Evolutionary conservation across 2,797 vertebrate genomes (phyloP).

Genomic region (Schizothorax lantsangensis): DNA sequence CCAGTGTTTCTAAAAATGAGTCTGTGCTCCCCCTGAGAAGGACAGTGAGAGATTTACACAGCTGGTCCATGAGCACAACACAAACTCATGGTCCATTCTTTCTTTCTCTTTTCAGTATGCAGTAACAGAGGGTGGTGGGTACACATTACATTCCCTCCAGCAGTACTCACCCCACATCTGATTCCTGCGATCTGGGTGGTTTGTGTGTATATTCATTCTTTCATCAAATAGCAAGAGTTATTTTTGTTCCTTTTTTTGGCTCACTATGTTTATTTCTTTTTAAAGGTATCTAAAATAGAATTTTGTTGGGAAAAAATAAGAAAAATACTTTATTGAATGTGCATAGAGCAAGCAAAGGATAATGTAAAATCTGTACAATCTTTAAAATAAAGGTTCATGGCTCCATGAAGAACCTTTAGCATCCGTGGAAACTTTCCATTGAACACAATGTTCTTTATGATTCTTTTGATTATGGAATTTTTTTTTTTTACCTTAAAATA

Average conservation of each 20-base stretch:
- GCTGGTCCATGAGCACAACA: constrained; percentile 59
- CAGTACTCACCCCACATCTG: constrained; percentile 35
- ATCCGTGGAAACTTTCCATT: background rate
- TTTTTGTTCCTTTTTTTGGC: background rate
- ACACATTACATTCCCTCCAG: constrained; percentile 42
- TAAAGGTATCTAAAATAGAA: background rate
- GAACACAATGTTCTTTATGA: background rate
- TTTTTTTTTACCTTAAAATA: no score
- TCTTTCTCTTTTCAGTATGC: constrained; percentile 33
- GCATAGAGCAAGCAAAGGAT: background rate
- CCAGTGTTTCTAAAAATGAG: constrained; percentile 67
- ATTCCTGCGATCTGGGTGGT: constrained; percentile 23
- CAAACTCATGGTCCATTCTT: constrained; percentile 37
- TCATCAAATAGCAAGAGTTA: constrained; percentile 7
- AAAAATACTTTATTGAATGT: background rate
- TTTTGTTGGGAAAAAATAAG: background rate
- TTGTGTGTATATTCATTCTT: constrained; percentile 14
- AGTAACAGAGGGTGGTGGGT: constrained; percentile 3
- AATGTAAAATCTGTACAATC: no score
- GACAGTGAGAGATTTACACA: constrained; percentile 67
- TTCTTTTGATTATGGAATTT: no score
- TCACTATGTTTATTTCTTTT: background rate
- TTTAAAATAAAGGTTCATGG: background rate
- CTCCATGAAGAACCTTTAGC: background rate
- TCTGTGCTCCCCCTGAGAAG: constrained; percentile 54